These are phyloP conservation scores for Clanis bilineata DNA, from an alignment of 2,888 invertebrate species.

Conservation along the genomic window DNA sequence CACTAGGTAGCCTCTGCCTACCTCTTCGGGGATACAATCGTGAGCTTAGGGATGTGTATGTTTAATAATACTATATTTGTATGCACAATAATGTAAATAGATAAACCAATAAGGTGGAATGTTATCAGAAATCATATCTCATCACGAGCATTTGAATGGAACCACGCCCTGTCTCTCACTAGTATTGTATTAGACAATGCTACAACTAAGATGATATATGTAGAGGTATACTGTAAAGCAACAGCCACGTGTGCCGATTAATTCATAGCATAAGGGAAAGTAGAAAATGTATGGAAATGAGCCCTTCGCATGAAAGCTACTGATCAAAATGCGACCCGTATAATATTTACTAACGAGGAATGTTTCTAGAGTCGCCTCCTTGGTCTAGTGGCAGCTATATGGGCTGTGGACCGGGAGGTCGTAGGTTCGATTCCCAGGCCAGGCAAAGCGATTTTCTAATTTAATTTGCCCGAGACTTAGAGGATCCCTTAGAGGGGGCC, in stretches of 20 bases:
- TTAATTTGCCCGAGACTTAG: no score
- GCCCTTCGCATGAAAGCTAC: slow-evolving; percentile 15
- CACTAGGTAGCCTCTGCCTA: no score
- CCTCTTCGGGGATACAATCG: no score
- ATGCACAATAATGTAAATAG: background rate
- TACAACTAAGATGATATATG: background rate
- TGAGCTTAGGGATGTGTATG: no score
- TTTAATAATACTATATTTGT: no score
- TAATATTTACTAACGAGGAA: slow-evolving; percentile 8
- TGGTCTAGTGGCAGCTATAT: no score
- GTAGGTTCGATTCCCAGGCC: no score
- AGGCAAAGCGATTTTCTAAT: no score
- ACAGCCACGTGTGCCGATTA: slow-evolving; percentile 11
- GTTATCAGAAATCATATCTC: background rate
- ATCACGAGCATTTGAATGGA: background rate
- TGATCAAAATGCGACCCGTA: slow-evolving; percentile 17
- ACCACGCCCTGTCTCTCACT: background rate
- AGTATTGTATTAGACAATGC: background rate
- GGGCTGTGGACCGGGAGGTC: no score
- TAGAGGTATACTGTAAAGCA: background rate
- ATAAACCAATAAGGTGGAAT: background rate
- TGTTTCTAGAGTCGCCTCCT: background rate
- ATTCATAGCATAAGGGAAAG: slow-evolving; percentile 13
- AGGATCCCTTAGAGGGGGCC: no score
- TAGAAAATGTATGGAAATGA: slow-evolving; percentile 14